Conservation (phyloP, 2,888 invertebrate species). For the Tenthredo mesomela region DNA sequence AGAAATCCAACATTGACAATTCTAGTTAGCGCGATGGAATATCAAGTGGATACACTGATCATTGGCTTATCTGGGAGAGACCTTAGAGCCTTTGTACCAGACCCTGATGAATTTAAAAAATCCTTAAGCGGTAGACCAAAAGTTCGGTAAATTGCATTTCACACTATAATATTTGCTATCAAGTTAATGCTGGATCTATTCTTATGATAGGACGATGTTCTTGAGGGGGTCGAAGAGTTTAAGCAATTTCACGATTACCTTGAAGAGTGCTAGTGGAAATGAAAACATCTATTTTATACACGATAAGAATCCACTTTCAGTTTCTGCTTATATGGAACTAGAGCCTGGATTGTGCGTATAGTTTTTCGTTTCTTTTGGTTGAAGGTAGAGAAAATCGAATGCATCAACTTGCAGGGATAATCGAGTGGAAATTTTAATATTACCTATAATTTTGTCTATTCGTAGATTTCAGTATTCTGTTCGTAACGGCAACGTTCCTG, state of each 20-base stretch:
- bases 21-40: constrained; percentile 68
- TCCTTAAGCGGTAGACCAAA: constrained; percentile 83
- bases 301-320: constrained; percentile 78
- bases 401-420: neutral
- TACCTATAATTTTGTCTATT: neutral
- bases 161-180: neutral
- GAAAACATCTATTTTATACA: constrained; percentile 81
- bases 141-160: constrained; percentile 79
- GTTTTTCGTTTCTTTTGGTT: constrained; percentile 60
- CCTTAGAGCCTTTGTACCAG: constrained; percentile 80
- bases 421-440: constrained; percentile 64
- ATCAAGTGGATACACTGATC: constrained; percentile 77
- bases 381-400: neutral
- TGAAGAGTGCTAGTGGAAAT: constrained; percentile 72
- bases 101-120: constrained; percentile 81
- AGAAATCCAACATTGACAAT: constrained; percentile 66
- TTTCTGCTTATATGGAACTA: constrained; percentile 82
- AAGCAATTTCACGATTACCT: constrained; percentile 73
- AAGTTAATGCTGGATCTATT: neutral
- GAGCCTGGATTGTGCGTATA: constrained; percentile 81
- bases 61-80: constrained; percentile 75
- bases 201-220: constrained; percentile 73
- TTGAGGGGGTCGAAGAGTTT: constrained; percentile 69
- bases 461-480: constrained; percentile 58
- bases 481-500: constrained; percentile 53